Conservation (phyloP, 2,113 vertebrate genomes). For the Dipodomys stephensi region DNA sequence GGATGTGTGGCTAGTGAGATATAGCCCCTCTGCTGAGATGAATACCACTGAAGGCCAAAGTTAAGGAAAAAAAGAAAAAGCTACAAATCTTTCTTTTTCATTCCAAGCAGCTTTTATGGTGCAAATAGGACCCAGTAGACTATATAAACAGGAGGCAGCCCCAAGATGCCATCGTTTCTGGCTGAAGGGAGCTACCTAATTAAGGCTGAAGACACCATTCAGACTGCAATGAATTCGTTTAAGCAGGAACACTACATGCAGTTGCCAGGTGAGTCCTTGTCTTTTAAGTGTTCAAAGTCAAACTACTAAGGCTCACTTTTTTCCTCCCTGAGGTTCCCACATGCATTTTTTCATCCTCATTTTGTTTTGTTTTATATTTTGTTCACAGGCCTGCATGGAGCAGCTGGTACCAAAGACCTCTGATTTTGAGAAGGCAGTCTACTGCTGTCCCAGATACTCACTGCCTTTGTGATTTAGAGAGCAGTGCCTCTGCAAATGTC, state of each 20-base stretch:
- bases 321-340: not conserved
- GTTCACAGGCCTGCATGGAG: conserved; percentile 7
- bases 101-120: conserved; percentile 40
- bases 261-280: conserved; percentile 39
- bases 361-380: not conserved
- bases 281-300: conserved; percentile 64
- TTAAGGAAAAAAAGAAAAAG: conserved; percentile 56
- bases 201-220: conserved; percentile 32
- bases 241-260: conserved; percentile 1
- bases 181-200: conserved; percentile 42
- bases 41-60: not conserved
- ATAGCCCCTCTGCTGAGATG: not conserved
- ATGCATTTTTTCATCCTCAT: not conserved
- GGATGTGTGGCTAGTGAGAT: not conserved
- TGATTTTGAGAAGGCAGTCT: not conserved
- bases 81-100: not conserved
- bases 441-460: not conserved
- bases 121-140: not conserved
- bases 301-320: conserved; percentile 38
- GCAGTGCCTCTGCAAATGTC: conserved; percentile 38
- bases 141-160: conserved; percentile 50
- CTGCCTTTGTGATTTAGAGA: conserved; percentile 52
- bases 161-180: conserved; percentile 36
- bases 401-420: not conserved
- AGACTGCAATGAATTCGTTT: conserved; percentile 41